Evolutionary conservation across 2,888 invertebrate genomes (phyloP), one percentile per base, ranked within the genome.

Genomic region (Polyommatus icarus): DNA sequence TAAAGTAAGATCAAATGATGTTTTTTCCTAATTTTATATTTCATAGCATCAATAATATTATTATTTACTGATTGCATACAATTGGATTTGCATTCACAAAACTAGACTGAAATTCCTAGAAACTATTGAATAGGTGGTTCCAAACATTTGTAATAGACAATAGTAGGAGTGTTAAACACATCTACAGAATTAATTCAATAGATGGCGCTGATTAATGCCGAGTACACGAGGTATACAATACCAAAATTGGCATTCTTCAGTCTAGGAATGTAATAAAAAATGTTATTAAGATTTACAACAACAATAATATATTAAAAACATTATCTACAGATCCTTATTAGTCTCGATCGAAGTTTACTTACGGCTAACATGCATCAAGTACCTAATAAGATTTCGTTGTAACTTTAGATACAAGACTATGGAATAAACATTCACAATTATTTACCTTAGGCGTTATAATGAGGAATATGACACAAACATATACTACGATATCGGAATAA

Each of bases 281-380:
- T 73, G 20, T 46, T 20, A n/a, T 46, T 46, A 10, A 73, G 50
- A 75, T 75, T 54, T 75, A 73, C 50, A 50, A 72, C 71, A 40
- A 71, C 40, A 72, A 72, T 20, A 72, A n/a, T 71, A 71, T 71
- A 36, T 71, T 71, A 36, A 72, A 71, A 20, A 72, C 75, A 75
- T 29, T 75, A 75, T 50, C 75, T 75, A 75, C 75, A 75, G 54
- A 73, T n/a, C 46, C 67, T 40, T 72, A 46, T 24, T 73, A 73
- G 73, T 73, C 73, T 73, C 73, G 10, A 73, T 20, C 20, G 46
- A 73, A 24, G 15, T 50, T 75, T 50, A 50, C 15, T 50, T 75
- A 75, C 75, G 29, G 12, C 24, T 75, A 75, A 75, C 75, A 75
- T 75, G 75, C 75, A 46, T 20, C 46, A 75, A 54, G 50, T 54